Evolutionary conservation across 2,797 vertebrate genomes (phyloP), one percentile per base, ranked within the genome.

Genomic region (Tiaroga cobitis): DNA sequence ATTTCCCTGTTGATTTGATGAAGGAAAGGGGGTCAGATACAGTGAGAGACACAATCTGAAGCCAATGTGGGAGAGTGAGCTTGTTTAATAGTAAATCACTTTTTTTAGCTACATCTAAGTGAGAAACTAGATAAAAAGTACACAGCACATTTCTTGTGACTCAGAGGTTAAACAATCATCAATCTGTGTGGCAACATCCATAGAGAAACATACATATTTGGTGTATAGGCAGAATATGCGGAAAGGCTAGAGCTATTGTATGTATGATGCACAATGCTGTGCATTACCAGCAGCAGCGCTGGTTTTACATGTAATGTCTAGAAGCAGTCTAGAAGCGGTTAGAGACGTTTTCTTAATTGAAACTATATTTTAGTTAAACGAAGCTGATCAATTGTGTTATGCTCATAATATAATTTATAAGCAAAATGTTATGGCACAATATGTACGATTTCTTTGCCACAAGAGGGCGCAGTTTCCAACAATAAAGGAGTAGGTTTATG

Each of bases 81-180:
- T 59, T 39, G 21, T 59, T 76, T n/a, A 39, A 54, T 39, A 37
- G 19, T 56, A 76, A 77, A 77, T 61, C 34, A 61, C 32, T n/a
- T 15, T 21, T 26, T 26, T 77, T 39, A 59, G 7, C 13, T 77
- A 18, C 6, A 77, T 76, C 75, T 26, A 61, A 16, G 34, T 39
- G 51, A 77, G 75, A 77, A 61, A 77, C 34, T 61, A 77, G 34
- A 77, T 77, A 61, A 26, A 76, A 49, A 37, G 49, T 18, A 11
- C 26, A 32, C 46, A 32, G 46, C 19, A 54, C 46, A 54, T 75
- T n/a, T 59, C 21, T 39, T n/a, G 24, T 56, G 51, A 76, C 37
- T 37, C 49, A 56, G 32, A 37, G 51, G 32, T 34, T 56, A 54
- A 61, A 59, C 32, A 24, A 59, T 59, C 74, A 76, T 76, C 7